A percentile compares a stretch with the other conserved stretches of the same genome.
These are phyloP conservation scores for Criorhina ranunculi DNA, from an alignment of 2,888 invertebrate species.

Conservation along the genomic window DNA sequence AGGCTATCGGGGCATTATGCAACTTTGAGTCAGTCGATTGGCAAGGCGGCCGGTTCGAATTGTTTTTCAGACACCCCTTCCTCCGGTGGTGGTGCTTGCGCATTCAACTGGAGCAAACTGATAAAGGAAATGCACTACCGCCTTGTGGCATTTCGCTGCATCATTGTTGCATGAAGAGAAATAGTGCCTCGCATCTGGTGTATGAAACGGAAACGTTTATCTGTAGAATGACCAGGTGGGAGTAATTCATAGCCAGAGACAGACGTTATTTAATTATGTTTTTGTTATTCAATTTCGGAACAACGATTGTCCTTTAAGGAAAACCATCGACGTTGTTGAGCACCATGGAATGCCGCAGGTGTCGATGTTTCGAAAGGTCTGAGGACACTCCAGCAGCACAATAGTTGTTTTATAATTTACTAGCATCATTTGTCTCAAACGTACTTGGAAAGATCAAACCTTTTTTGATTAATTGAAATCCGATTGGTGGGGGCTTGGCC, in stretches of 20 bases:
- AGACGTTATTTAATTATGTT: not conserved
- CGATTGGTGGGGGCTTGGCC: too few relatives aligned
- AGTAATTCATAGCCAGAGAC: not conserved
- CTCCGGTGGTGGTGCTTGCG: conserved; percentile 1
- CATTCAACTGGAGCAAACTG: conserved; percentile 35
- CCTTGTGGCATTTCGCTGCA: not conserved
- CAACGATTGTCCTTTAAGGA: too few relatives aligned
- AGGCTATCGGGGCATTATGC: conserved; percentile 59
- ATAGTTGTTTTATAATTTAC: too few relatives aligned
- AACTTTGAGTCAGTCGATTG: conserved; percentile 47
- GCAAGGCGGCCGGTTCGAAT: conserved; percentile 14
- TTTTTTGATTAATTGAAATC: too few relatives aligned
- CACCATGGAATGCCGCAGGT: too few relatives aligned
- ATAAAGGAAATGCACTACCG: conserved; percentile 48
- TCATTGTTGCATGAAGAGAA: conserved; percentile 16
- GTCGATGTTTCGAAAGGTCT: too few relatives aligned
- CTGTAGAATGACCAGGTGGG: not conserved
- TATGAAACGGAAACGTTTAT: conserved; percentile 37
- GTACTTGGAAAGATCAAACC: too few relatives aligned
- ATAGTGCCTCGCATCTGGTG: not conserved
- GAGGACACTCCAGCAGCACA: too few relatives aligned
- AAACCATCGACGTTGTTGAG: too few relatives aligned
- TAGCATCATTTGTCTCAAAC: too few relatives aligned
- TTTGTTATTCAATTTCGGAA: too few relatives aligned
- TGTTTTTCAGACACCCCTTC: conserved; percentile 3